Percentiles rank a stretch among this genome's conserved stretches.
These are phyloP conservation scores for Smutsia temminckii DNA, from an alignment of 2,797 vertebrate species.

Conservation along the genomic window DNA sequence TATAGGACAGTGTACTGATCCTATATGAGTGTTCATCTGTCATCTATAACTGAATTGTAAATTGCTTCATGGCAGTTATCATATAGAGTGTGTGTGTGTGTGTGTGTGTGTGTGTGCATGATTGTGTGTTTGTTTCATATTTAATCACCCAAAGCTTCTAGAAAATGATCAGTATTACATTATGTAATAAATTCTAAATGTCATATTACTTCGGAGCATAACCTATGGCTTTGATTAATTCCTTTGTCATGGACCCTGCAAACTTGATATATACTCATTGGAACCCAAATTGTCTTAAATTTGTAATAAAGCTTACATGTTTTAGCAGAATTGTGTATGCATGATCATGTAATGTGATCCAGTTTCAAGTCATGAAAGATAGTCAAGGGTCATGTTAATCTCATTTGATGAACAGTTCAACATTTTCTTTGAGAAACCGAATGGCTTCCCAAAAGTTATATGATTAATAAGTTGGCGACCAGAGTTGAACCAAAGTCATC, in stretches of 20 bases:
- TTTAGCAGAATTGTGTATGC: background rate
- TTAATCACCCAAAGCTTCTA: background rate
- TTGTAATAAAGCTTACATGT: background rate
- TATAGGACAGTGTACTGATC: no score
- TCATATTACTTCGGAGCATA: background rate
- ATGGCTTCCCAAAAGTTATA: background rate
- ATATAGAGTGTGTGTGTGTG: rapidly evolving
- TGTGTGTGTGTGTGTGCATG: rapidly evolving
- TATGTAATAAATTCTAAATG: background rate
- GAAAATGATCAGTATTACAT: background rate
- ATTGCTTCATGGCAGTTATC: background rate
- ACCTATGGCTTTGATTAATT: background rate
- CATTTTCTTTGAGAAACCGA: background rate
- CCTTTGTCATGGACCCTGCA: background rate
- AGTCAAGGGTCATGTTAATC: conserved; percentile 1
- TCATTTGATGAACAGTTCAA: background rate
- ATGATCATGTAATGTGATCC: background rate
- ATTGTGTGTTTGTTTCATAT: background rate
- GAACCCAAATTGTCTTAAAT: background rate
- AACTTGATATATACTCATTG: background rate
- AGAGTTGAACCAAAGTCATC: background rate
- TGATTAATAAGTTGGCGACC: background rate
- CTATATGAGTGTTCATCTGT: background rate
- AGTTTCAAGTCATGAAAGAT: background rate
- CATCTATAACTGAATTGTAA: background rate